phyloP scores from a whole-genome alignment of 2,797 vertebrate species.

The Trachops cirrhosus region DNA sequence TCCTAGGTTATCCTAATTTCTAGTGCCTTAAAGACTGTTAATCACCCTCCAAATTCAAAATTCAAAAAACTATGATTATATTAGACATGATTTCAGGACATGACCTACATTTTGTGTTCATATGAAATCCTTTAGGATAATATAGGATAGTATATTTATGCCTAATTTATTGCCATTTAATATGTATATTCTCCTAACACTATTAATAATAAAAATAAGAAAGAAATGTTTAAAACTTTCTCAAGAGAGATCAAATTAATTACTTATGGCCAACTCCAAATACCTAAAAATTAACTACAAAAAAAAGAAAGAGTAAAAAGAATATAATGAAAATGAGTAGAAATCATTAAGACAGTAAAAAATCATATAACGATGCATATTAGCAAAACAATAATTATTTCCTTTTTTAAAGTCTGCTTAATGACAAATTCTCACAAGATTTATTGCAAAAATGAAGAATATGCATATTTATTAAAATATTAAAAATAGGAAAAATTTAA shows the following conservation, averaged over 20 bases:
- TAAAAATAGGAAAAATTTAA: background rate
- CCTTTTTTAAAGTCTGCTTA: background rate
- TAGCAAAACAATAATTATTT: background rate
- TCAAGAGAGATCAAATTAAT: conserved; percentile 11
- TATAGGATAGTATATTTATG: background rate
- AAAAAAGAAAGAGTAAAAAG: background rate
- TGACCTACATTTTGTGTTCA: background rate
- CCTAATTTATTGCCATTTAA: background rate
- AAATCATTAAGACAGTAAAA: background rate
- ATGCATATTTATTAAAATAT: background rate
- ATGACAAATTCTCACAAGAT: background rate
- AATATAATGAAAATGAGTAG: background rate
- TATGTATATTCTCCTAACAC: background rate
- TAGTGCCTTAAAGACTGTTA: background rate
- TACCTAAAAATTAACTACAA: background rate
- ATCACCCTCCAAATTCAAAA: background rate
- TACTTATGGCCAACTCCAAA: background rate
- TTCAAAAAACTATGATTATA: background rate
- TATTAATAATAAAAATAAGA: background rate
- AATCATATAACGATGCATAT: background rate
- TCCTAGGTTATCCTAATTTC: background rate
- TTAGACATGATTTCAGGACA: background rate
- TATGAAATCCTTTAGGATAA: background rate
- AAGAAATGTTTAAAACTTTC: background rate
- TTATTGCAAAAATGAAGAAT: background rate